Base-by-base conservation (phyloP, 1,140 invertebrate genomes). In the Tetramorium simillimum region DNA sequence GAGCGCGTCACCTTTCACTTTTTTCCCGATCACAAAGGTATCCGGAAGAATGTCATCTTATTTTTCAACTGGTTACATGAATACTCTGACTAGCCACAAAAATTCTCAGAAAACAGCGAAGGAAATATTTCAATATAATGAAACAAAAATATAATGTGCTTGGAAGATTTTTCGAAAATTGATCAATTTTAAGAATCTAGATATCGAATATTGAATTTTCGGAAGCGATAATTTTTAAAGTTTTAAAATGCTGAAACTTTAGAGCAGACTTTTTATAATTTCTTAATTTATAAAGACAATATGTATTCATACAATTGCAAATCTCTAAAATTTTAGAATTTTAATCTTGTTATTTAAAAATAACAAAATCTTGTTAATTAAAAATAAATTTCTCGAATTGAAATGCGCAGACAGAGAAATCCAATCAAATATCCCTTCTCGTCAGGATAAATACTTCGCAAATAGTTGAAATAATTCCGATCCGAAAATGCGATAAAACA, bases 1-100 rank as follows among this genome's bases (percentile, higher is more conserved):
- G 43, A 53, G 9, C 33, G 43, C 60, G 75, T 80, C 24, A 46
- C 49, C 49, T 58, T 80, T 67, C 33, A 14, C 28, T 37, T 51
- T 51, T 58, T 56, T 40, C 40, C 16, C 51, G 21, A 46, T 12
- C 37, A 46, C 43, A 37, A 80, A 67, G 28, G 12, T 78, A 77
- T 78, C 6, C 10, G 58, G 16, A 63, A 80, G 60, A 69, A 69
- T 69, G 40, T 24, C 49, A 9, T n/a, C 16, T 76, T 76, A 76
- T 76, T 60, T 75, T 46, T 46, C 10, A 16, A 49, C 40, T 65
- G 21, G n/a, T 58, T 56, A 24, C 16, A 5, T 46, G 56, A 77
- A 46, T 62, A 14, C 1, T 37, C 18, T 12, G 16, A 40, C n/a
- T 69, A 18, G n/a, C 14, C n/a, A 40, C 10, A 37, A 6, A 1